Evolutionary conservation across 2,113 vertebrate genomes (phyloP).

Genomic region (Gobiocypris rarus): DNA sequence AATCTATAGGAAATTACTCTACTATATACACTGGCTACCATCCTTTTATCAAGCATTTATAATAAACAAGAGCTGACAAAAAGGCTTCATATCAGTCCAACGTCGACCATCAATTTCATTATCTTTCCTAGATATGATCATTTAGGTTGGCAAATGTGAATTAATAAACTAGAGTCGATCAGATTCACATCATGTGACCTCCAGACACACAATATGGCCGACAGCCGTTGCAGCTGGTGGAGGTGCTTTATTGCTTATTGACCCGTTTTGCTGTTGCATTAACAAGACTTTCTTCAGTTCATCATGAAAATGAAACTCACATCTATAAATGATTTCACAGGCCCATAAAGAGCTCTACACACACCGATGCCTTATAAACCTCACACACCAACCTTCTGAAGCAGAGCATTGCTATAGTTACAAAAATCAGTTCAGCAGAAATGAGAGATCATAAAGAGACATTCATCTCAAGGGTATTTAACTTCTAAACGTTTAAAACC

Average conservation of each 20-base stretch:
- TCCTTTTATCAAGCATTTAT: neutral
- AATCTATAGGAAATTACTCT: neutral
- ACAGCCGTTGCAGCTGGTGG: constrained; percentile 35
- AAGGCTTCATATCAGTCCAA: neutral
- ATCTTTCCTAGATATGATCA: neutral
- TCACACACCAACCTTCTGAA: constrained; percentile 44
- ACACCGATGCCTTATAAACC: constrained; percentile 53
- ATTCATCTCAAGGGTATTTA: constrained; percentile 4
- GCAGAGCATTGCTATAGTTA: constrained; percentile 6
- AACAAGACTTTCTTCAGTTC: constrained; percentile 56
- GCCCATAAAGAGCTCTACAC: constrained; percentile 61
- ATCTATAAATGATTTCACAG: constrained; percentile 64
- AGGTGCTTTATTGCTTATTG: constrained; percentile 63
- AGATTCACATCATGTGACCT: constrained; percentile 56
- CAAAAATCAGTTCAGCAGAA: neutral
- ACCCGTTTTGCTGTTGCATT: constrained; percentile 58
- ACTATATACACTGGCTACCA: neutral
- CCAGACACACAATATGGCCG: constrained; percentile 58
- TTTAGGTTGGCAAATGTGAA: constrained; percentile 11
- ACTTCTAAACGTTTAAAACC: constrained; percentile 40
- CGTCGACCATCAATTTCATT: neutral
- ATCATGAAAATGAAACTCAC: constrained; percentile 67
- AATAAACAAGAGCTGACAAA: neutral
- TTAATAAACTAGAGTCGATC: neutral
- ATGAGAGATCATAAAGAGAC: neutral